Conservation (phyloP, 2,888 invertebrate species). For the Sesia apiformis region DNA sequence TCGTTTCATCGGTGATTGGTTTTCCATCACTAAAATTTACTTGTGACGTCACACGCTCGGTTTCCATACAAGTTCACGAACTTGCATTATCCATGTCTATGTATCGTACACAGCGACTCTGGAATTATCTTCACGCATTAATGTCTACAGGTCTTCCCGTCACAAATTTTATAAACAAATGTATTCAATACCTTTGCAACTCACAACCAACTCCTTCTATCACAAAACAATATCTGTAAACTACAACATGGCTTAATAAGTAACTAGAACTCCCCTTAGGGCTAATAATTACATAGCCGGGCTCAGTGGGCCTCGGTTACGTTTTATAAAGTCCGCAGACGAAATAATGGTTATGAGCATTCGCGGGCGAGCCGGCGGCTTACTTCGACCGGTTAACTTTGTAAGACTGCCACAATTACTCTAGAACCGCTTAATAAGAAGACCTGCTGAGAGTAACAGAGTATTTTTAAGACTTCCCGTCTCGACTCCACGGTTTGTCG, state of each 20-base stretch:
- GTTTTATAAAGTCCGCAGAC: conserved; percentile 69
- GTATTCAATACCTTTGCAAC: neutral
- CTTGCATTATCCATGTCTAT: too few relatives aligned
- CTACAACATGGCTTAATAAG: conserved; percentile 6
- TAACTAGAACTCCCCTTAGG: conserved; percentile 11
- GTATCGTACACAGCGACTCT: too few relatives aligned
- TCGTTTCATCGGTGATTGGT: too few relatives aligned
- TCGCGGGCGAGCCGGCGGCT: conserved; percentile 45
- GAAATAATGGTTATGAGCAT: conserved; percentile 66
- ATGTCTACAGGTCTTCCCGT: neutral
- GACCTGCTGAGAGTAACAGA: conserved; percentile 36
- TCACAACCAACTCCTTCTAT: neutral
- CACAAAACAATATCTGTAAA: conserved; percentile 6
- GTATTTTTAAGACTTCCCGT: conserved; percentile 51
- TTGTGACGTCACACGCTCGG: too few relatives aligned
- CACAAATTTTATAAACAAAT: neutral
- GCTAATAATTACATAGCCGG: conserved; percentile 19
- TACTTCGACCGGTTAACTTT: conserved; percentile 63
- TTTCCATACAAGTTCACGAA: too few relatives aligned
- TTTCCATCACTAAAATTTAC: too few relatives aligned
- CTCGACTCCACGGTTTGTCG: conserved; percentile 13
- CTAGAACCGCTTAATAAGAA: conserved; percentile 57
- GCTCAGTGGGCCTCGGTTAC: conserved; percentile 36
- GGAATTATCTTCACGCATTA: neutral
- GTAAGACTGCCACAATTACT: conserved; percentile 67